Conservation (phyloP, 1,140 invertebrate species). For the Macrostomum lignano region DNA sequence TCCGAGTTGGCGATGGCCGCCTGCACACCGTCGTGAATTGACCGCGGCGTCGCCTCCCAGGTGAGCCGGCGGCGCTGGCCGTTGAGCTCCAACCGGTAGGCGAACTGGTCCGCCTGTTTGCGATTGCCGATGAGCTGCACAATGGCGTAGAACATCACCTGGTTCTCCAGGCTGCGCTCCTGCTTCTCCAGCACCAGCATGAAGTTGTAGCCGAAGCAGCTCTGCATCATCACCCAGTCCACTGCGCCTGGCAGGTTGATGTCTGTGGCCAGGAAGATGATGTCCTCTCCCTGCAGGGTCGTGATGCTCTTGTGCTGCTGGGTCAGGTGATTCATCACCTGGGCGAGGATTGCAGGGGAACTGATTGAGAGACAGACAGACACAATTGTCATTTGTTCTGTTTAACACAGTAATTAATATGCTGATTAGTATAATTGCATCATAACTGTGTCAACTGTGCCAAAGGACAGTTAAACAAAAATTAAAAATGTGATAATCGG, state of each 20-base stretch:
- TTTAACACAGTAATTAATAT: too few species aligned
- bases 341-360: too few species aligned
- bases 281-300: slow-evolving; percentile 73
- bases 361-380: too few species aligned
- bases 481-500: too few species aligned
- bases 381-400: too few species aligned
- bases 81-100: slow-evolving; percentile 83
- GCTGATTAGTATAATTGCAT: too few species aligned
- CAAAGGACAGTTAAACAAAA: too few species aligned
- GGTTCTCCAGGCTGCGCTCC: slow-evolving; percentile 60
- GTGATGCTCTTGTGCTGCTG: slow-evolving; percentile 95
- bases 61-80: slow-evolving; percentile 65
- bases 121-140: slow-evolving; percentile 91
- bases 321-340: slow-evolving; percentile 88
- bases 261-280: slow-evolving; percentile 93
- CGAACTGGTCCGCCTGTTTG: slow-evolving; percentile 95
- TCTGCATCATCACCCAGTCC: slow-evolving; percentile 99
- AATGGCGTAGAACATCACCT: slow-evolving; percentile 96
- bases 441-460: too few species aligned
- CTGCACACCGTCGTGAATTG: slow-evolving; percentile 89
- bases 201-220: slow-evolving; percentile 90
- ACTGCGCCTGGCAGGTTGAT: slow-evolving; percentile 96
- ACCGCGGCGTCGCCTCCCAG: slow-evolving; percentile 92
- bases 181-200: slow-evolving; percentile 98
- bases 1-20: slow-evolving; percentile 91